phyloP scores from a whole-genome alignment of 2,113 vertebrate genomes.

The Crotalus tigris region DNA sequence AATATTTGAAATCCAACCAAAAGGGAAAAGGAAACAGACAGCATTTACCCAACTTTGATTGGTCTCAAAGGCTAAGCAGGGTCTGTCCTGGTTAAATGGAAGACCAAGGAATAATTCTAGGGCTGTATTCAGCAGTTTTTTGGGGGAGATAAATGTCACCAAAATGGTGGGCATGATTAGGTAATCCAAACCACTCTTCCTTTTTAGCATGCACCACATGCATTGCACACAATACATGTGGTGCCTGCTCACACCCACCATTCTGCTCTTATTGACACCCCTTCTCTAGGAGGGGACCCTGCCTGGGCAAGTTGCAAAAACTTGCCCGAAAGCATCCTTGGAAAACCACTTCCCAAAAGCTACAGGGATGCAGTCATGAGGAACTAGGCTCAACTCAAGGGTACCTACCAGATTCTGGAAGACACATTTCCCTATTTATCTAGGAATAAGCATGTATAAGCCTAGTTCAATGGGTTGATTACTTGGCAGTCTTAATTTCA shows the following conservation, averaged over 20 bases:
- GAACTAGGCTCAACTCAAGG: background rate
- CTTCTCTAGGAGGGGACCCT: background rate
- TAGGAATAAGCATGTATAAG: background rate
- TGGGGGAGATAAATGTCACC: background rate
- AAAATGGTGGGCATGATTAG: background rate
- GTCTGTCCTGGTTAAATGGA: background rate
- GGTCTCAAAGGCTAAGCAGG: background rate
- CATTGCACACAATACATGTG: background rate
- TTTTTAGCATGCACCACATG: background rate
- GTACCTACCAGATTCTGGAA: background rate
- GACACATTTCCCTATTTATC: background rate
- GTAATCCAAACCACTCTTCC: background rate
- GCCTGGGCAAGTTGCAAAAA: background rate
- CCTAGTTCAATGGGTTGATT: background rate
- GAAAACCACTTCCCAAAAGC: background rate
- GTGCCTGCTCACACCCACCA: background rate
- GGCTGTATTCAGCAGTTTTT: background rate
- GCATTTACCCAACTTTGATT: background rate
- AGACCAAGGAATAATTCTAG: background rate
- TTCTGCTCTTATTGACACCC: background rate
- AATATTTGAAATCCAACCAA: background rate
- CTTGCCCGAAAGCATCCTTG: background rate
- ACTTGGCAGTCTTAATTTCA: background rate
- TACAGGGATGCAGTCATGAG: background rate
- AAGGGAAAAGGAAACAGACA: background rate